Evolutionary conservation across 1,140 invertebrate species (phyloP).

Genomic region (Drosophila athabasca): DNA sequence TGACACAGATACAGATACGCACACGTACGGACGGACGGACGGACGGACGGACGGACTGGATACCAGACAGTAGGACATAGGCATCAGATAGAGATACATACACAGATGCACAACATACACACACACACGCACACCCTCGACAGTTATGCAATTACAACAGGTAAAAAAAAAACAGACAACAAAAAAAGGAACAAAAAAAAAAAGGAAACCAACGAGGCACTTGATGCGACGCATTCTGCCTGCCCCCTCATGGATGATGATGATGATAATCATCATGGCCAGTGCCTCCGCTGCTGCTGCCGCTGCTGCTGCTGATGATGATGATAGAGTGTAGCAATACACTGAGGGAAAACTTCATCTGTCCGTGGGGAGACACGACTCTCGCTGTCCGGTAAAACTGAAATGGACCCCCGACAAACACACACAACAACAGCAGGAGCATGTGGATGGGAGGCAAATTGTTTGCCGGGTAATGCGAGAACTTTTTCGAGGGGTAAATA

Average conservation of each 20-base stretch:
- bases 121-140: conserved; percentile 21
- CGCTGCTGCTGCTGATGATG: background rate
- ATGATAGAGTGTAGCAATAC: conserved; percentile 16
- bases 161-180: conserved; percentile 35
- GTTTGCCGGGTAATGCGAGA: conserved; percentile 68
- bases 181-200: conserved; percentile 38
- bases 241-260: conserved; percentile 1
- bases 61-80: background rate
- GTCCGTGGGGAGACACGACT: background rate
- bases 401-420: conserved; percentile 32
- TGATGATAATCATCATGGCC: conserved; percentile 35
- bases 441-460: conserved; percentile 19
- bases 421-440: conserved; percentile 7
- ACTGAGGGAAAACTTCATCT: conserved; percentile 20
- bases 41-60: background rate
- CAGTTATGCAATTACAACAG: conserved; percentile 73
- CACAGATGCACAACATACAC: conserved; percentile 3
- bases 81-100: conserved; percentile 17
- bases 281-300: conserved; percentile 1
- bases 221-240: conserved; percentile 45
- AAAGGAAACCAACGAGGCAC: conserved; percentile 43
- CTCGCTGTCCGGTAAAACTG: conserved; percentile 24
- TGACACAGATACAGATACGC: conserved; percentile 66
- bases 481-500: conserved; percentile 70
- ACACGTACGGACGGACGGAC: background rate